Conservation (phyloP, 64 coral and sea anemone genomes). For the Stichodactyla helianthus region DNA sequence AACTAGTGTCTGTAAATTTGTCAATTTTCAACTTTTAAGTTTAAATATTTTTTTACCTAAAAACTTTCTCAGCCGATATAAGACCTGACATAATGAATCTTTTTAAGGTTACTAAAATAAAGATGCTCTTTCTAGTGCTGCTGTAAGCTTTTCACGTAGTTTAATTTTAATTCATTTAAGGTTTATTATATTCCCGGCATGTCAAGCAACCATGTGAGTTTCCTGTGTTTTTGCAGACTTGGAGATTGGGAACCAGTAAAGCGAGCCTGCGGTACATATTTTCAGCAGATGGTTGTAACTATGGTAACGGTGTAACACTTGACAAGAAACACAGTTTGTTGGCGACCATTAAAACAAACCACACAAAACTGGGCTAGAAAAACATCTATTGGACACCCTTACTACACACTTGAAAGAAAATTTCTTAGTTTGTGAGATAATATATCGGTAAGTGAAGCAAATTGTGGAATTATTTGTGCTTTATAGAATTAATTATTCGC, state of each 20-base stretch:
- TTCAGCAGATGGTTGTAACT: not conserved
- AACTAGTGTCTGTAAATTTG: too few species aligned
- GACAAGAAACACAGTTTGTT: not conserved
- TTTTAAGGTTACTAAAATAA: too few species aligned
- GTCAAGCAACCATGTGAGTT: not conserved
- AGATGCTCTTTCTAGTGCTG: too few species aligned
- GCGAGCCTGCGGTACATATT: not conserved
- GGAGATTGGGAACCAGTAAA: not conserved
- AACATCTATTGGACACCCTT: not conserved
- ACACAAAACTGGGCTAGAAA: not conserved
- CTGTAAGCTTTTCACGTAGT: too few species aligned
- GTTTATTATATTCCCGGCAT: too few species aligned
- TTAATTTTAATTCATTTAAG: too few species aligned
- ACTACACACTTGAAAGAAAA: not conserved
- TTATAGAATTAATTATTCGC: not conserved
- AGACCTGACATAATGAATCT: too few species aligned
- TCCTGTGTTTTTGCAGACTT: not conserved
- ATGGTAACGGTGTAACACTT: not conserved
- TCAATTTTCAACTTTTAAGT: too few species aligned
- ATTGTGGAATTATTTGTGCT: not conserved
- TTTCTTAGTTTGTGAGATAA: not conserved
- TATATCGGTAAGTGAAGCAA: not conserved
- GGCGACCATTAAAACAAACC: constrained; percentile 17
- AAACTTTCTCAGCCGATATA: too few species aligned
- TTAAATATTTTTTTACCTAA: too few species aligned